These are phyloP conservation scores for Cherax quadricarinatus DNA, from an alignment of 1,140 invertebrate genomes.

Conservation along the genomic window DNA sequence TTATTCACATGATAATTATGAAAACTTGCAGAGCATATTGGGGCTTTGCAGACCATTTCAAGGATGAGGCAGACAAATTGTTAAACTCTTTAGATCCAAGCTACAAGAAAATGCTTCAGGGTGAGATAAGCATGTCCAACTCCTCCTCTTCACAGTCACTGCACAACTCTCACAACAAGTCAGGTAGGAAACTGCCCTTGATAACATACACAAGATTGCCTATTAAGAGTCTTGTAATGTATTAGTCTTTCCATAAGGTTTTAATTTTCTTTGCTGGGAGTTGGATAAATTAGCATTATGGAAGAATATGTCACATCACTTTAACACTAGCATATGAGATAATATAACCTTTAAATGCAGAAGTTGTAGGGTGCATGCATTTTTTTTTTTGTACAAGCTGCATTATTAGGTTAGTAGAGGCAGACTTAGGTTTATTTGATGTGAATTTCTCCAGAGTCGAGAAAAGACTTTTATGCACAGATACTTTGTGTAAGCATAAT, in stretches of 20 bases:
- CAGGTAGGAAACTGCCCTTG: conserved; percentile 28
- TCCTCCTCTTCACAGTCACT: conserved; percentile 71
- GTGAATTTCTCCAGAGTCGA: not conserved
- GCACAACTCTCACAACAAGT: conserved; percentile 56
- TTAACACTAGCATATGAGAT: not conserved
- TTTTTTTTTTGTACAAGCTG: not conserved
- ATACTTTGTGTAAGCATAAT: not conserved
- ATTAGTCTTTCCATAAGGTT: not conserved
- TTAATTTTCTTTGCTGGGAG: not conserved
- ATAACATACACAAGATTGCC: not conserved
- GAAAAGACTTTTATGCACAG: not conserved
- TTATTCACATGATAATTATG: too few species aligned
- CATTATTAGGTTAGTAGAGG: not conserved
- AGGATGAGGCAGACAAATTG: conserved; percentile 90
- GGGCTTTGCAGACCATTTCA: conserved; percentile 93
- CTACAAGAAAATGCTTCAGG: conserved; percentile 89
- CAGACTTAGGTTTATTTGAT: not conserved
- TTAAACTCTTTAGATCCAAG: conserved; percentile 89
- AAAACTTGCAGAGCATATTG: conserved; percentile 86
- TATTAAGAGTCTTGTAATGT: not conserved
- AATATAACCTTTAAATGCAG: not conserved
- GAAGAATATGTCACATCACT: not conserved
- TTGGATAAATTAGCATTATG: not conserved
- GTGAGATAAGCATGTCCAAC: conserved; percentile 78
- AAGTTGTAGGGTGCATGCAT: not conserved